These are phyloP conservation scores for Sitophilus oryzae DNA, from an alignment of 1,140 invertebrate species.

Conservation along the genomic window DNA sequence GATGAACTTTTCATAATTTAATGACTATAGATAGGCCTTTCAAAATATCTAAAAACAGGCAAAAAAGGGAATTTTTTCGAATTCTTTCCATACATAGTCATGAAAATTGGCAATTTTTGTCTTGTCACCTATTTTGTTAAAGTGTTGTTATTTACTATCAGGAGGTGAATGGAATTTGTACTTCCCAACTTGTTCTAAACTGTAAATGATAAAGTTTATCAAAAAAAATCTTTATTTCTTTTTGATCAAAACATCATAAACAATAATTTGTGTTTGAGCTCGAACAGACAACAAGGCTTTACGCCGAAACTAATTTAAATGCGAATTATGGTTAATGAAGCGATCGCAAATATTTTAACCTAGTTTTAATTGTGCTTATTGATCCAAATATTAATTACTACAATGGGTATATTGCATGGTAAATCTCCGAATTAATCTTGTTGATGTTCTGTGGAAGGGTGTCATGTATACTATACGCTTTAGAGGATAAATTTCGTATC, in stretches of 20 bases:
- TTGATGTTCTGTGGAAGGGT: background rate
- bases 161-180: background rate
- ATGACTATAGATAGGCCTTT: background rate
- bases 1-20: too few relatives aligned
- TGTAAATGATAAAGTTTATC: background rate
- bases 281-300: background rate
- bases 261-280: background rate
- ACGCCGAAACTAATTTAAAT: background rate
- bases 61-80: background rate
- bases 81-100: background rate
- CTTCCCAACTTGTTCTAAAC: background rate
- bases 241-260: background rate
- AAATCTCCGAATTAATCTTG: background rate
- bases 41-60: background rate
- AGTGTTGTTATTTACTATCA: background rate
- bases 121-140: too few relatives aligned
- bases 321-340: background rate
- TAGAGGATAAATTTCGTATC: background rate
- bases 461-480: background rate
- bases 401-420: background rate
- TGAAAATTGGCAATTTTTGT: background rate
- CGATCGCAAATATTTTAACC: background rate
- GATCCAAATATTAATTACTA: background rate
- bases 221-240: background rate
- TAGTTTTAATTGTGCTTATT: background rate